These are phyloP conservation scores for Heliconius himera DNA, from an alignment of 1,140 invertebrate species.

Conservation along the genomic window DNA sequence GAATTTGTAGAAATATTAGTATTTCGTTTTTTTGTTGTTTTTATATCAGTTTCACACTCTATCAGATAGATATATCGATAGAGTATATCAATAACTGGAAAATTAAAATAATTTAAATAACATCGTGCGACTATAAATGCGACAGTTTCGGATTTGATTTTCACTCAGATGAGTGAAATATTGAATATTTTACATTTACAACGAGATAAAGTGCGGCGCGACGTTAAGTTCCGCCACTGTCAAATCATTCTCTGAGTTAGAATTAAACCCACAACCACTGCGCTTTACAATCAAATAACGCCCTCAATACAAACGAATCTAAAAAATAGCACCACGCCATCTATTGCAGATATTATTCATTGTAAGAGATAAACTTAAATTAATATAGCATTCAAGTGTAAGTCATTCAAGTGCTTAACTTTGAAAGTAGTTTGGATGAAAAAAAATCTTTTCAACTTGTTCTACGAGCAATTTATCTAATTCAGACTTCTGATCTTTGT, in stretches of 20 bases:
- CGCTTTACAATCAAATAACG: background rate
- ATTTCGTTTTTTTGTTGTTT: background rate
- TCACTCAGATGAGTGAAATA: too few species aligned
- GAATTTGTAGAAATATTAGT: background rate
- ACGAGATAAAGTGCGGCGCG: too few species aligned
- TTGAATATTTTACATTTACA: too few species aligned
- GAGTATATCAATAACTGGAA: too few species aligned
- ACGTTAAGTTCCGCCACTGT: too few species aligned
- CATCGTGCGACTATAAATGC: too few species aligned
- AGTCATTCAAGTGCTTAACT: background rate
- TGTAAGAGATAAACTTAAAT: background rate
- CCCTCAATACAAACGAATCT: background rate
- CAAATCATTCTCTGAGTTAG: too few species aligned
- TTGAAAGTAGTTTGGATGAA: background rate
- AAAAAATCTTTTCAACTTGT: background rate
- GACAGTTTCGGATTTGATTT: too few species aligned
- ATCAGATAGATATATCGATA: too few species aligned
- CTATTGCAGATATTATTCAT: background rate
- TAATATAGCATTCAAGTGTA: constrained; percentile 10
- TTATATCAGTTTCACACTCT: too few species aligned
- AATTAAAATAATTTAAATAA: too few species aligned
- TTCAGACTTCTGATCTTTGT: background rate
- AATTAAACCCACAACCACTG: too few species aligned
- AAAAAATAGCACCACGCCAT: background rate
- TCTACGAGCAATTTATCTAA: background rate